Percentiles rank a stretch among this genome's conserved stretches.
phyloP scores from a whole-genome alignment of 92 coral and sea anemone species.

The Meandrina meandrites region DNA sequence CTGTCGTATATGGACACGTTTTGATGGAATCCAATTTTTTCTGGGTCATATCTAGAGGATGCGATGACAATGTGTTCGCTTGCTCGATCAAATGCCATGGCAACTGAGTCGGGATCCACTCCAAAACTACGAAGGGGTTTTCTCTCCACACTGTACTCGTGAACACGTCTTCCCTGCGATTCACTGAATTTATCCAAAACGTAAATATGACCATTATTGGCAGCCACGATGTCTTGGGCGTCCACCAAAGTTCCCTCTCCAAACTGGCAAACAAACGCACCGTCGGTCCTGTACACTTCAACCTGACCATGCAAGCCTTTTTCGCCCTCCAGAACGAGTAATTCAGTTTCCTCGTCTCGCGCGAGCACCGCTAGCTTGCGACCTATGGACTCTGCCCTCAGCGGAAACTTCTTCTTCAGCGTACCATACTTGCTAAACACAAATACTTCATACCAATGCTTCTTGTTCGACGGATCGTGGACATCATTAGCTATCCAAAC shows the following conservation, averaged over 20 bases:
- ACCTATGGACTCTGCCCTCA: neutral
- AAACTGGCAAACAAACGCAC: neutral
- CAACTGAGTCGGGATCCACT: neutral
- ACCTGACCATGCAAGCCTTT: neutral
- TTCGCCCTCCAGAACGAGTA: neutral
- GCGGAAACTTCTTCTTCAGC: neutral
- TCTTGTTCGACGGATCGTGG: neutral
- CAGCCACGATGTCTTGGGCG: constrained; percentile 13
- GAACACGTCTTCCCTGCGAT: neutral
- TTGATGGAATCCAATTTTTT: neutral
- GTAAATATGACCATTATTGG: neutral
- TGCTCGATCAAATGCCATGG: neutral
- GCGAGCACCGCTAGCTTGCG: neutral
- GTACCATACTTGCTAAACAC: neutral
- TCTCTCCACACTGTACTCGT: neutral
- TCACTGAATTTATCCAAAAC: neutral
- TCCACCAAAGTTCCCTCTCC: neutral
- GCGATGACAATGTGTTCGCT: neutral
- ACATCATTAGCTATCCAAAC: neutral
- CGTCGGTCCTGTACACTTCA: constrained; percentile 4
- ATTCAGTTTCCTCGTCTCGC: neutral
- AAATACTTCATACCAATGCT: neutral
- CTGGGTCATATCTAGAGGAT: neutral
- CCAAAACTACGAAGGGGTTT: neutral
- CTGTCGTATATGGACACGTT: constrained; percentile 8